A percentile compares a stretch with the other conserved stretches of the same genome.
Conservation (phyloP, 2,888 invertebrate species). For the Troides aeacus region DNA sequence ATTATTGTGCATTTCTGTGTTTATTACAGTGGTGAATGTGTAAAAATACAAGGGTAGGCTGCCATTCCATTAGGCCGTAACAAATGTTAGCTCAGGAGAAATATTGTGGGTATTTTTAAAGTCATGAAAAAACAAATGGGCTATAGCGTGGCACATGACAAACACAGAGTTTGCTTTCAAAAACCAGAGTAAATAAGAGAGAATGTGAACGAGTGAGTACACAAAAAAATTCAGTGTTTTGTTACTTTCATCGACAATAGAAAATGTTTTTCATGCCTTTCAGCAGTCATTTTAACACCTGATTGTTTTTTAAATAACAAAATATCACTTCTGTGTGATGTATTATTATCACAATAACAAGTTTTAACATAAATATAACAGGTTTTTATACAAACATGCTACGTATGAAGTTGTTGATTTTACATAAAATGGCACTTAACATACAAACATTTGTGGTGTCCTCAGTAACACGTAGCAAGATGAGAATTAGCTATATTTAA, state of each 20-base stretch:
- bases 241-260: not conserved
- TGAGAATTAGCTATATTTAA: too few species aligned
- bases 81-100: slow-evolving; percentile 14
- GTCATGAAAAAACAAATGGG: slow-evolving; percentile 9
- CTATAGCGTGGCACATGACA: not conserved
- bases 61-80: slow-evolving; percentile 13
- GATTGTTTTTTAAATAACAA: not conserved
- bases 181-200: slow-evolving; percentile 1
- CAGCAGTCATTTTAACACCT: not conserved
- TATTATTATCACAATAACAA: too few species aligned
- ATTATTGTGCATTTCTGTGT: not conserved
- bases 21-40: slow-evolving; percentile 5
- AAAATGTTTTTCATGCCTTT: not conserved
- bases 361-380: too few species aligned
- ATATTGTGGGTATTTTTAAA: slow-evolving; percentile 14
- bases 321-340: too few species aligned
- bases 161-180: slow-evolving; percentile 19
- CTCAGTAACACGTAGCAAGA: too few species aligned
- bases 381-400: too few species aligned
- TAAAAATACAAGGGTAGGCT: slow-evolving; percentile 16
- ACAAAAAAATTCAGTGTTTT: not conserved
- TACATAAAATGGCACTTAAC: too few species aligned
- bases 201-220: not conserved
- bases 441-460: too few species aligned
- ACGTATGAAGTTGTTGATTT: too few species aligned